Conservation (phyloP, 1,140 invertebrate species). For the Druon quercuslanigerum region DNA sequence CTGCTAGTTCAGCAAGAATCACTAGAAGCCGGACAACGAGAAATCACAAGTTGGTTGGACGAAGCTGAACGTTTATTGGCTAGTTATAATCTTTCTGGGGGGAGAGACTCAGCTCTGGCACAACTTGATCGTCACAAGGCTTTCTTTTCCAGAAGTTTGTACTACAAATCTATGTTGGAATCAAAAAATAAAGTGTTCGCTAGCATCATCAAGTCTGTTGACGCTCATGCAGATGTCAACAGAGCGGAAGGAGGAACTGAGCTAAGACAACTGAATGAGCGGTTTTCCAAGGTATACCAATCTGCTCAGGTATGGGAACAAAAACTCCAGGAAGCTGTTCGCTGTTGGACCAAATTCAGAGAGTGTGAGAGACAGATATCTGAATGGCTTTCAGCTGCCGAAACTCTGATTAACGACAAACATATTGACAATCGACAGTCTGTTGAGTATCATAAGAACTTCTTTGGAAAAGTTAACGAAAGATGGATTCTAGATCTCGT, state of each 20-base stretch:
- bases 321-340: constrained; percentile 84
- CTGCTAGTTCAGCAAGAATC: constrained; percentile 93
- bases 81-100: constrained; percentile 79
- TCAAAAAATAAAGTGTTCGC: constrained; percentile 96
- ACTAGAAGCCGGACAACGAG: constrained; percentile 88
- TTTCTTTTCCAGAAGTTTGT: constrained; percentile 91
- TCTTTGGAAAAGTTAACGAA: constrained; percentile 91
- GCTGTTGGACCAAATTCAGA: constrained; percentile 91
- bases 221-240: constrained; percentile 81
- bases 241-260: constrained; percentile 82
- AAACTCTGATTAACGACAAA: constrained; percentile 87
- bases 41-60: constrained; percentile 90
- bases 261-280: constrained; percentile 88
- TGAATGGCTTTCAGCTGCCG: constrained; percentile 90
- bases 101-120: constrained; percentile 83
- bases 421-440: constrained; percentile 87
- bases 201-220: constrained; percentile 88
- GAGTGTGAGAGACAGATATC: constrained; percentile 86
- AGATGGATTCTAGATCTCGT: constrained; percentile 88
- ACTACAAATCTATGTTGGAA: constrained; percentile 95
- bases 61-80: constrained; percentile 86
- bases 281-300: constrained; percentile 85
- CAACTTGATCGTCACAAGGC: constrained; percentile 89
- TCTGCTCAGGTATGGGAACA: constrained; percentile 87
- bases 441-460: constrained; percentile 87